Percentiles rank a stretch among this genome's conserved stretches.
Conservation (phyloP, 1,140 invertebrate genomes). For the Sycophaga agraensis region DNA sequence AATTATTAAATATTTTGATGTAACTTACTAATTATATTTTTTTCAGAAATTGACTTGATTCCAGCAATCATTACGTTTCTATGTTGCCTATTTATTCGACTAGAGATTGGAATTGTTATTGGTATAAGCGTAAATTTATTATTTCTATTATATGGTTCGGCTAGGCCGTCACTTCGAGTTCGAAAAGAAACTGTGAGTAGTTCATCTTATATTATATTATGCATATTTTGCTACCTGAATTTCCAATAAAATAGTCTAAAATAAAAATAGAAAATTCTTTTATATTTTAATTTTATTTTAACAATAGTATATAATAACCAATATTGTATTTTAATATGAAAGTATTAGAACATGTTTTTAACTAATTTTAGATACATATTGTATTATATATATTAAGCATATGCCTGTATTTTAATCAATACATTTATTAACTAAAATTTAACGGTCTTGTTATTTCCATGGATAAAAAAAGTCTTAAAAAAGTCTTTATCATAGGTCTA, state of each 20-base stretch:
- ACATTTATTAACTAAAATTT: too few species aligned
- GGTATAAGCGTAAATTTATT: constrained; percentile 72
- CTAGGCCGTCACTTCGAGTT: constrained; percentile 68
- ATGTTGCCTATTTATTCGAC: constrained; percentile 66
- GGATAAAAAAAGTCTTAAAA: too few species aligned
- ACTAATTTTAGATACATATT: too few species aligned
- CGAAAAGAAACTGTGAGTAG: constrained; percentile 59
- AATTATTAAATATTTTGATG: too few species aligned
- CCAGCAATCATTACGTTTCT: constrained; percentile 69
- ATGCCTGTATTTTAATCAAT: too few species aligned
- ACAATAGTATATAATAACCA: not conserved
- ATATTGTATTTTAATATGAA: too few species aligned
- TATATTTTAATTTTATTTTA: not conserved
- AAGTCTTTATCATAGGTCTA: too few species aligned
- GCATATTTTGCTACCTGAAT: too few species aligned
- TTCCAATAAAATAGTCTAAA: not conserved
- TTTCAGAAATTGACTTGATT: constrained; percentile 69
- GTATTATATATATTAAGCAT: too few species aligned
- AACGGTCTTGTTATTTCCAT: too few species aligned
- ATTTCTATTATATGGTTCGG: constrained; percentile 72
- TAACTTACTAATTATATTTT: not conserved
- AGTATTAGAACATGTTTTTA: too few species aligned
- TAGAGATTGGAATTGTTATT: constrained; percentile 75
- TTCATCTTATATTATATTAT: not conserved
- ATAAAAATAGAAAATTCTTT: too few species aligned